These are phyloP conservation scores for Planococcus citri DNA, from an alignment of 1,140 invertebrate genomes.

Conservation along the genomic window DNA sequence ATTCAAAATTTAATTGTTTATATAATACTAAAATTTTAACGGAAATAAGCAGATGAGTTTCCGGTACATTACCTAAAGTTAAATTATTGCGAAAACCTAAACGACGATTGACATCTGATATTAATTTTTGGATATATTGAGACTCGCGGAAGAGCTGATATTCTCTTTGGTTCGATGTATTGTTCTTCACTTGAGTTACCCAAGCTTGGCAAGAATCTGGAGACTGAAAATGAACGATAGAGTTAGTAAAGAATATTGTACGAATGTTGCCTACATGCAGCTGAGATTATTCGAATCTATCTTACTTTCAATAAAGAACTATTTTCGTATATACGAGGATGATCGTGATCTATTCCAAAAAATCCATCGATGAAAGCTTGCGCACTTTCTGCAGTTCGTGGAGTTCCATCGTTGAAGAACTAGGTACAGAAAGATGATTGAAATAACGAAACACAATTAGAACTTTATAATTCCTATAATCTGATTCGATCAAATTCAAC, in stretches of 20 bases:
- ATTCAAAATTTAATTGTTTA: too few species aligned
- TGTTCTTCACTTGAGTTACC: not conserved
- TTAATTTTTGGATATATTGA: not conserved
- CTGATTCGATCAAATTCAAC: too few species aligned
- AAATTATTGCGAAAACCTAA: slow-evolving; percentile 10
- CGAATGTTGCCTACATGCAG: too few species aligned
- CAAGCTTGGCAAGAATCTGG: not conserved
- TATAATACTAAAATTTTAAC: too few species aligned
- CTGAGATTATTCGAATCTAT: not conserved
- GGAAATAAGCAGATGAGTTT: too few species aligned
- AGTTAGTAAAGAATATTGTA: not conserved
- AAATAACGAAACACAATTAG: too few species aligned
- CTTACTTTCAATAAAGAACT: not conserved
- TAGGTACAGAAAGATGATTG: too few species aligned
- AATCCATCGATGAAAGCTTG: slow-evolving; percentile 4
- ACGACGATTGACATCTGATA: not conserved
- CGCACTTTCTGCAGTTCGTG: not conserved
- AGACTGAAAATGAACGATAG: not conserved
- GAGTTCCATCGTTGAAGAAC: not conserved
- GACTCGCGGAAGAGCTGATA: not conserved
- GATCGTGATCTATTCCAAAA: not conserved
- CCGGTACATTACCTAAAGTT: not conserved
- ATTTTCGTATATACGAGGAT: not conserved
- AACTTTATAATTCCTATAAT: too few species aligned
- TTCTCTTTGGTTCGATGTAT: not conserved